Base-by-base conservation (phyloP, 2,888 invertebrate species). In the Ptychoptera contaminata region DNA sequence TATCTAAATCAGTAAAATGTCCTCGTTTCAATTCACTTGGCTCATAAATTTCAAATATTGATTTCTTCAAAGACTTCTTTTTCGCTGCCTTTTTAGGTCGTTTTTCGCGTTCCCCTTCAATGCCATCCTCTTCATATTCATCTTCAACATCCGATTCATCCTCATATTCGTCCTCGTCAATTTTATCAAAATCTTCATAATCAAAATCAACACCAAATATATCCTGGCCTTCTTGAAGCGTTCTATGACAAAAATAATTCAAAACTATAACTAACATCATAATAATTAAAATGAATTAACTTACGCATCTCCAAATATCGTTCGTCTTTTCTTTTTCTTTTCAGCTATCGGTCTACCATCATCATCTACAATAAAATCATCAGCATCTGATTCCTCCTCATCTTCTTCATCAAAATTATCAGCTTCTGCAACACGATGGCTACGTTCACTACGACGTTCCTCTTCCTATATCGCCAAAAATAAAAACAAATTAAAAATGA, bases 131-230 rank as follows among this genome's bases (percentile, higher is more conserved):
- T 46, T 84, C 75, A 53, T 87, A 85, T 49, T 85, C 82, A 52
- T 83, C 83, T 45, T 84, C 83, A 9, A 84, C 86, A 2, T 85
- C 85, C 40, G 65, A 64, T 30, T 85, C 85, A 42, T 85, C 84
- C 44, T 82, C 82, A 55, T 88, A 84, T 49, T 85, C 85, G 51
- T 88, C 88, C 44, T 87, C 85, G 7, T 81, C 87, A 57, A 85
- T 86, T 57, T 86, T 86, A 44, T 81, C 79, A 63, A 91, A 86
- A 52, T 91, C 90, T 47, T 88, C 88, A 58, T 84, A 91, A 58
- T 91, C 94, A 66, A 97, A 96, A 62, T 97, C 97, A n/a, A 96
- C 93, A 29, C 97, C 98, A 61, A 98, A 98, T 52, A 97, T 93
- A 60, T 98, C 97, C 64, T 96, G 94, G 44, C 97, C 98, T 64